These are phyloP conservation scores for Ladona fulva DNA, from an alignment of 1,140 invertebrate species.

Conservation along the genomic window DNA sequence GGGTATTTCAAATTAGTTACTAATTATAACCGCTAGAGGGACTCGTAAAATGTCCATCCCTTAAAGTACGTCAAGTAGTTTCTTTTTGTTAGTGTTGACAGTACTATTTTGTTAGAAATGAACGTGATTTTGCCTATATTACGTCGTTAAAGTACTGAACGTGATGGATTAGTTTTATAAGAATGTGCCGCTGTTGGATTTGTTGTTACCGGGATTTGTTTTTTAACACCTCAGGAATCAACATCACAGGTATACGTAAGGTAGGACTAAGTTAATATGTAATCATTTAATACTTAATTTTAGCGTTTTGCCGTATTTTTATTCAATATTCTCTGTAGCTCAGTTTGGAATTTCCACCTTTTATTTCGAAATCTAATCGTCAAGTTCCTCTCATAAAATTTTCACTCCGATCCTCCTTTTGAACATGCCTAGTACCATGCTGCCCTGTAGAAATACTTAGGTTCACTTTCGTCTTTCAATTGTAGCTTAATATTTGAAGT, in stretches of 20 bases:
- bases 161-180: slow-evolving; percentile 6
- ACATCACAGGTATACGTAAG: background rate
- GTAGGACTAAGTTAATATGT: background rate
- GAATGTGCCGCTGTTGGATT: slow-evolving; percentile 1
- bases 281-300: too few relatives aligned
- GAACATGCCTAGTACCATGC: too few relatives aligned
- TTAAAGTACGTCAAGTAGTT: slow-evolving; percentile 6
- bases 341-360: too few relatives aligned
- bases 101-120: slow-evolving; percentile 2
- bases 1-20: slow-evolving; percentile 4
- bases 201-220: slow-evolving; percentile 5
- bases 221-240: background rate
- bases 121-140: slow-evolving; percentile 6
- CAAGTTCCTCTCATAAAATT: too few relatives aligned
- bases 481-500: too few relatives aligned
- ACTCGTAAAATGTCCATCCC: slow-evolving; percentile 4
- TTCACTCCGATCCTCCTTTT: too few relatives aligned
- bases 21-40: slow-evolving; percentile 1
- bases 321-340: too few relatives aligned
- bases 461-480: too few relatives aligned
- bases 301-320: too few relatives aligned
- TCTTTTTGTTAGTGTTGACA: slow-evolving; percentile 10
- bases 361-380: too few relatives aligned
- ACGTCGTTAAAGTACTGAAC: background rate
- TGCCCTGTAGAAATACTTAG: too few relatives aligned